Percentiles rank a stretch among this genome's conserved stretches.
Conservation (phyloP, 2,113 vertebrate species). For the Trogon surrucura region DNA sequence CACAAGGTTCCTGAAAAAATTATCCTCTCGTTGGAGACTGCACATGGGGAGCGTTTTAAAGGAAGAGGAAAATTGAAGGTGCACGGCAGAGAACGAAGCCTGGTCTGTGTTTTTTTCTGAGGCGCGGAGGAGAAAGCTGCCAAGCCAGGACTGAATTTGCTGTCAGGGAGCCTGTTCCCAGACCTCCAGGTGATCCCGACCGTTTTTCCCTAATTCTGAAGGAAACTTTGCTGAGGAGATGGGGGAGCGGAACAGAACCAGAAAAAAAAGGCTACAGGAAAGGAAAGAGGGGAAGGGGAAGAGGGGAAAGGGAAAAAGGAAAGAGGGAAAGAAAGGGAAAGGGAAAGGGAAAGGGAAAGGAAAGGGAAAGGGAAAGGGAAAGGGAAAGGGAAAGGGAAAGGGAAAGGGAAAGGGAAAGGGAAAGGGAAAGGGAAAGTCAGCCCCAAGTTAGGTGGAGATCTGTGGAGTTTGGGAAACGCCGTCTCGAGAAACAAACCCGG, state of each 20-base stretch:
- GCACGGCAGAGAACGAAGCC: background rate
- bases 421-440: too few species aligned
- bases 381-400: too few species aligned
- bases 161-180: background rate
- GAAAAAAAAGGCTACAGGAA: too few species aligned
- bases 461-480: background rate
- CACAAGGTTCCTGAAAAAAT: background rate
- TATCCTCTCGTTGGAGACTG: background rate
- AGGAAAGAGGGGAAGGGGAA: too few species aligned
- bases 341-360: too few species aligned
- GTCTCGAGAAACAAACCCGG: rapidly evolving
- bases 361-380: too few species aligned
- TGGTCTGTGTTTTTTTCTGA: background rate
- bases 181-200: background rate
- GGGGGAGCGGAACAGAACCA: background rate
- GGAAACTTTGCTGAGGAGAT: background rate
- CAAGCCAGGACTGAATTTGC: background rate
- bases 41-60: background rate
- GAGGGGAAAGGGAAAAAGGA: too few species aligned
- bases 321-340: too few species aligned
- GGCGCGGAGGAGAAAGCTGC: background rate
- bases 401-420: too few species aligned
- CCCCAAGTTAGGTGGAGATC: rapidly evolving
- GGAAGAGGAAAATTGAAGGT: background rate
- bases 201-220: background rate